Conservation (phyloP, 2,797 vertebrate genomes). For the Naso thynnoides region DNA sequence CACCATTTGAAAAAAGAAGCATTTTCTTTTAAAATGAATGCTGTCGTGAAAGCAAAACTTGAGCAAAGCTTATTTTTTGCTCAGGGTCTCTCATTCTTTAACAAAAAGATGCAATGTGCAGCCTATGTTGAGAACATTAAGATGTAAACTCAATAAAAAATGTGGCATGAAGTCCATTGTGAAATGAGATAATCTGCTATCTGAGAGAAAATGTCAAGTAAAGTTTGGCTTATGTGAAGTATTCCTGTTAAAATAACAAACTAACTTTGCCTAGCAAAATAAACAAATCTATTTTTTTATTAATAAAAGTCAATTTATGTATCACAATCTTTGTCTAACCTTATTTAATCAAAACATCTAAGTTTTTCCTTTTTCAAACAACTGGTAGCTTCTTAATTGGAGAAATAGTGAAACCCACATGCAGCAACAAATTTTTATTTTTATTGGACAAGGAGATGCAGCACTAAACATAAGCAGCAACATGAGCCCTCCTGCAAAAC, state of each 20-base stretch:
- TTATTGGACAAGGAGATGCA: slow-evolving; percentile 2
- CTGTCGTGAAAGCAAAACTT: slow-evolving; percentile 11
- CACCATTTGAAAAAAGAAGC: slow-evolving; percentile 28
- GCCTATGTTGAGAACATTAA: slow-evolving; percentile 13
- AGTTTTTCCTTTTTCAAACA: neutral
- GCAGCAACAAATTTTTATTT: slow-evolving; percentile 6
- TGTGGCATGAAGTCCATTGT: slow-evolving; percentile 11
- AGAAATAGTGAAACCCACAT: neutral
- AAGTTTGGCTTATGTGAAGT: neutral
- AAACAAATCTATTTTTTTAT: neutral
- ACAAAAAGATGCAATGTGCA: neutral
- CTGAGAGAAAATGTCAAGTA: slow-evolving; percentile 4
- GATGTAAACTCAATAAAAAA: slow-evolving; percentile 2
- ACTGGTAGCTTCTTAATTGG: neutral
- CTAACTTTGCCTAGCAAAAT: neutral
- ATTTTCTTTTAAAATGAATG: slow-evolving; percentile 15
- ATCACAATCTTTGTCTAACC: neutral
- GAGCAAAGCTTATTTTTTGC: slow-evolving; percentile 9
- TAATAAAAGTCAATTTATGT: neutral
- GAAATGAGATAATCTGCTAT: slow-evolving; percentile 5
- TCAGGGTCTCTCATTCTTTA: slow-evolving; percentile 10
- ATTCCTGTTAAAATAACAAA: neutral
- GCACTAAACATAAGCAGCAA: neutral
- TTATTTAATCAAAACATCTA: neutral
- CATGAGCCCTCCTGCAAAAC: neutral